Evolutionary conservation across 2,113 vertebrate species (phyloP).

Genomic region (Pluvianellus socialis): DNA sequence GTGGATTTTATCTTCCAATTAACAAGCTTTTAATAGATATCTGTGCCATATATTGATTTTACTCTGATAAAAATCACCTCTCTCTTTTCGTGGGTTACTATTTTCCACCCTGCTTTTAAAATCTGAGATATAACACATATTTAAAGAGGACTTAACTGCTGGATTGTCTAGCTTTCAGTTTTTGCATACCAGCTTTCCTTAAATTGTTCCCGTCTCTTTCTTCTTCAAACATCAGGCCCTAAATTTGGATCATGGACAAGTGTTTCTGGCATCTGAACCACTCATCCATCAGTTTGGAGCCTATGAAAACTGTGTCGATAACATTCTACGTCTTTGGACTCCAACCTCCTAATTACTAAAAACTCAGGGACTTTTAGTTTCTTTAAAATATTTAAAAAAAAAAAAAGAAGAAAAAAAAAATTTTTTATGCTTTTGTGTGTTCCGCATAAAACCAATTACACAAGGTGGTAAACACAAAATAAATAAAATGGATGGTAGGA

Average conservation of each 20-base stretch:
- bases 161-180: neutral
- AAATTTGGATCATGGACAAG: neutral
- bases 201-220: neutral
- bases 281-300: neutral
- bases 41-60: neutral
- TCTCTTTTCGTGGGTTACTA: neutral
- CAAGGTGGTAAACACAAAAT: neutral
- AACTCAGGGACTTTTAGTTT: neutral
- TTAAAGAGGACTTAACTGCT: neutral
- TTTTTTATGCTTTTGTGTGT: neutral
- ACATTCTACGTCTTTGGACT: neutral
- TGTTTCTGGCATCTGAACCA: neutral
- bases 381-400: neutral
- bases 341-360: neutral
- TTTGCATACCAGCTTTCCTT: neutral
- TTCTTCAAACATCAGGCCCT: neutral
- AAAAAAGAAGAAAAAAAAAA: rapidly evolving
- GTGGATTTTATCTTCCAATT: neutral
- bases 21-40: neutral
- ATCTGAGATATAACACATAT: neutral
- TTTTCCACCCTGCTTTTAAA: neutral
- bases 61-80: neutral
- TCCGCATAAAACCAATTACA: neutral
- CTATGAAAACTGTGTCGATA: neutral
- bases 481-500: neutral